Evolutionary conservation across 2,888 invertebrate species (phyloP), one percentile per base, ranked within the genome.

Genomic region (Drymonia ruficornis): DNA sequence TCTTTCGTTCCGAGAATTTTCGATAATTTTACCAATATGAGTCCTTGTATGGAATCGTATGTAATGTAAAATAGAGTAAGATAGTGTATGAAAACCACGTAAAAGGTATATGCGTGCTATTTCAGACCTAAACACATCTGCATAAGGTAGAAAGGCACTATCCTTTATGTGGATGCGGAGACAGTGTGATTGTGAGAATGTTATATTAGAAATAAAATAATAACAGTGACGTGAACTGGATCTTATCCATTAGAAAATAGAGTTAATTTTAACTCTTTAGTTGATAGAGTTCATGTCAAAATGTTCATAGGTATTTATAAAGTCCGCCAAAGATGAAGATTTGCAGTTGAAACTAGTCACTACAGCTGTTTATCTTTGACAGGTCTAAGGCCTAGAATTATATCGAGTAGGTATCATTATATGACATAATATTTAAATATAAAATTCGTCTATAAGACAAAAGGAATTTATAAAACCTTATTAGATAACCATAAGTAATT

Each of bases 401-500:
- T 71, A 70, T 69, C 62, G 57, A 61, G 68, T 79, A 83, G 77
- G 63, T 72, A 71, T 70, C 68, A 77, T 72, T 70, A 70, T 73
- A 63, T 52, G 47, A 59, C 55, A 57, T 49, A 70, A 58, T 54
- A 64, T 69, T 66, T 68, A 75, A 66, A 54, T 68, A 69, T 74
- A 67, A 64, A 63, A 76, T 62, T 80, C 72, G 80, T 80, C 81
- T 81, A 61, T 75, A 73, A 80, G 79, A 79, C 86, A 76, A 78
- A 83, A 76, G 80, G 84, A 84, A 85, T 86, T 86, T 85, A 81
- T 78, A 67, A 76, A 59, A 63, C 55, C 61, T 65, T 64, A 67
- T 56, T 59, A 56, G 50, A 46, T 63, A 63, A 64, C 56, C 63
- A 59, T 50, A 61, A 56, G 42, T 61, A 54, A 51, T 57, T 23